These are phyloP conservation scores for Ferrisia virgata DNA, from an alignment of 2,888 invertebrate genomes.

Conservation along the genomic window DNA sequence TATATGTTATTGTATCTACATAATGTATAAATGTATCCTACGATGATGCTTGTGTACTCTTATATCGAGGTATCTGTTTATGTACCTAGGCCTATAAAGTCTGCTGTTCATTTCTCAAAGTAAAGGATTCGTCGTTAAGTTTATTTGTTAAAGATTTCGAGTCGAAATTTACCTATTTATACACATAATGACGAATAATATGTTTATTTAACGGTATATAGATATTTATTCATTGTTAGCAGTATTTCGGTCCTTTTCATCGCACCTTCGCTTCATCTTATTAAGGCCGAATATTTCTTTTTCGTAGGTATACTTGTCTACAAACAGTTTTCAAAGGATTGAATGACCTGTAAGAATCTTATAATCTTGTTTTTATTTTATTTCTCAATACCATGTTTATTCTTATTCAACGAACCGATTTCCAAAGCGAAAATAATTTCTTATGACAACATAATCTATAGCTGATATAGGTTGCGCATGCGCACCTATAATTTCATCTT, in stretches of 20 bases:
- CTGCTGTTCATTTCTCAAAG: background rate
- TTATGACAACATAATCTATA: background rate
- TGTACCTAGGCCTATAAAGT: background rate
- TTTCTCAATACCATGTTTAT: background rate
- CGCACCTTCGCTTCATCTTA: background rate
- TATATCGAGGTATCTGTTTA: too few relatives aligned
- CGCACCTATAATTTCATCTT: too few relatives aligned
- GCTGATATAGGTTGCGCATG: too few relatives aligned
- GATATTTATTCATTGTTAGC: background rate
- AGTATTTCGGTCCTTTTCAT: background rate
- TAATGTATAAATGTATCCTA: too few relatives aligned
- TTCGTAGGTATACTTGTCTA: too few relatives aligned
- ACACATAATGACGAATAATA: conserved; percentile 7
- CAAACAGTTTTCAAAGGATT: conserved; percentile 13
- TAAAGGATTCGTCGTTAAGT: background rate
- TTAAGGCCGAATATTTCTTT: conserved; percentile 10
- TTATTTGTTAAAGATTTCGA: background rate
- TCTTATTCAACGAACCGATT: background rate
- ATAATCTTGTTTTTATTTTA: conserved; percentile 27
- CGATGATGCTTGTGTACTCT: too few relatives aligned
- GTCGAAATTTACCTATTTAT: background rate
- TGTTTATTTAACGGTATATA: conserved; percentile 18
- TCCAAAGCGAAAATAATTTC: background rate
- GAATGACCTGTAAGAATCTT: background rate
- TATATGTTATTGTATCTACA: too few relatives aligned